Evolutionary conservation across 2,888 invertebrate species (phyloP).

Genomic region (Drosophila atroscutellata): DNA sequence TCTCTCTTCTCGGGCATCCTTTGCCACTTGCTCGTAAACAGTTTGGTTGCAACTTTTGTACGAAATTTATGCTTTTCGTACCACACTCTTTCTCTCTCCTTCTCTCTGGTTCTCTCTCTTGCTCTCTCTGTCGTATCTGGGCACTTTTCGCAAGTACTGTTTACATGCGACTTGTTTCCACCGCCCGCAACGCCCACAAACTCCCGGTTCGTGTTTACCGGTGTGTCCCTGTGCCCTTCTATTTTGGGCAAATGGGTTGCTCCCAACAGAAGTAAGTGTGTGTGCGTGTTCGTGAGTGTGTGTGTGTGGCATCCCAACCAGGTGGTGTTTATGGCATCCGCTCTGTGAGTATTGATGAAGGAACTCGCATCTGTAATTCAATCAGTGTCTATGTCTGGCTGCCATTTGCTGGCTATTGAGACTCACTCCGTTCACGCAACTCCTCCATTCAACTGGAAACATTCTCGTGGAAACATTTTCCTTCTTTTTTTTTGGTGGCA

Average conservation of each 20-base stretch:
- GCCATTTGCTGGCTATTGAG: constrained; percentile 58
- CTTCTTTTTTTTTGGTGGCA: constrained; percentile 20
- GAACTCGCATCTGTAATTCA: constrained; percentile 82
- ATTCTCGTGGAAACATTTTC: constrained; percentile 53
- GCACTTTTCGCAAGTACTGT: constrained; percentile 73
- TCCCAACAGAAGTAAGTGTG: constrained; percentile 19
- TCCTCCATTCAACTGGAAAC: constrained; percentile 72
- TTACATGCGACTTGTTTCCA: constrained; percentile 53
- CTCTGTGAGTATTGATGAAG: constrained; percentile 81
- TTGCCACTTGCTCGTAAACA: constrained; percentile 71
- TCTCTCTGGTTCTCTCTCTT: neutral
- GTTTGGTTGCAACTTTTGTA: constrained; percentile 82
- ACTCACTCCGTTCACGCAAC: constrained; percentile 45
- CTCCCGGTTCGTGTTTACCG: constrained; percentile 25
- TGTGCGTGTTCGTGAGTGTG: constrained; percentile 26
- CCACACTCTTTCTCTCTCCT: constrained; percentile 31
- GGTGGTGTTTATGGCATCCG: constrained; percentile 83
- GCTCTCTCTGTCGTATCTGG: constrained; percentile 58
- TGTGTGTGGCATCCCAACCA: constrained; percentile 60
- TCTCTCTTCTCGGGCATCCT: constrained; percentile 1
- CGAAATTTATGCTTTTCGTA: constrained; percentile 79
- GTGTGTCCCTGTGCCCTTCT: constrained; percentile 34
- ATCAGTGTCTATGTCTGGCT: constrained; percentile 81
- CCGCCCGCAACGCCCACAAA: constrained; percentile 16
- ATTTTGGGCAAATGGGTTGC: constrained; percentile 59